Percentiles rank a stretch among this genome's conserved stretches.
Evolutionary conservation across 1,140 invertebrate species (phyloP).

Genomic region (Cataglyphis hispanica): DNA sequence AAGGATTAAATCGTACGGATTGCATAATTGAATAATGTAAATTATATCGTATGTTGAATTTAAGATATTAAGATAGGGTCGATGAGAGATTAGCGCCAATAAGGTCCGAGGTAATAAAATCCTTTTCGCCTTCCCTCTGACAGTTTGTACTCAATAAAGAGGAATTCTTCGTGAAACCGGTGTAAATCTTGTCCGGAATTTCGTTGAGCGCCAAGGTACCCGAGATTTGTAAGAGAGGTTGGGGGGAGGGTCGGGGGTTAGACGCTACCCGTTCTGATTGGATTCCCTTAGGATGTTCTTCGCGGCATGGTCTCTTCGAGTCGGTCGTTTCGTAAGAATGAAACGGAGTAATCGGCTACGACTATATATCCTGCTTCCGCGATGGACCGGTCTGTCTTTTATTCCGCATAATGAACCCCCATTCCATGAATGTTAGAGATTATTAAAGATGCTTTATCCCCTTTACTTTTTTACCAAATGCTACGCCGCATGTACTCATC

Average conservation of each 20-base stretch:
- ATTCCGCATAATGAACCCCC: slow-evolving; percentile 53
- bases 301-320: slow-evolving; percentile 60
- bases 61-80: not conserved
- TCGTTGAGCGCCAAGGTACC: slow-evolving; percentile 48
- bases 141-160: slow-evolving; percentile 37
- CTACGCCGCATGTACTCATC: not conserved
- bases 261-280: slow-evolving; percentile 68
- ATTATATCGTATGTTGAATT: not conserved
- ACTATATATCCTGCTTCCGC: slow-evolving; percentile 62
- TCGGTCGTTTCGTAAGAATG: slow-evolving; percentile 26
- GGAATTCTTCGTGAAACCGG: slow-evolving; percentile 8
- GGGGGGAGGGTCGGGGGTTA: slow-evolving; percentile 61
- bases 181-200: slow-evolving; percentile 69
- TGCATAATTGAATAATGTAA: not conserved
- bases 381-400: slow-evolving; percentile 61
- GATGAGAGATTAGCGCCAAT: not conserved
- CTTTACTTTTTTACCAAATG: slow-evolving; percentile 18
- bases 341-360: slow-evolving; percentile 18
- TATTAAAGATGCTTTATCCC: slow-evolving; percentile 57
- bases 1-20: not conserved
- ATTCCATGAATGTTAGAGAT: slow-evolving; percentile 22
- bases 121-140: slow-evolving; percentile 55
- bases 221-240: slow-evolving; percentile 69
- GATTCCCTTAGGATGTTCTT: slow-evolving; percentile 66
- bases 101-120: slow-evolving; percentile 61